phyloP scores from a whole-genome alignment of 1,140 invertebrate species.

The Cyphomyrmex costatus region DNA sequence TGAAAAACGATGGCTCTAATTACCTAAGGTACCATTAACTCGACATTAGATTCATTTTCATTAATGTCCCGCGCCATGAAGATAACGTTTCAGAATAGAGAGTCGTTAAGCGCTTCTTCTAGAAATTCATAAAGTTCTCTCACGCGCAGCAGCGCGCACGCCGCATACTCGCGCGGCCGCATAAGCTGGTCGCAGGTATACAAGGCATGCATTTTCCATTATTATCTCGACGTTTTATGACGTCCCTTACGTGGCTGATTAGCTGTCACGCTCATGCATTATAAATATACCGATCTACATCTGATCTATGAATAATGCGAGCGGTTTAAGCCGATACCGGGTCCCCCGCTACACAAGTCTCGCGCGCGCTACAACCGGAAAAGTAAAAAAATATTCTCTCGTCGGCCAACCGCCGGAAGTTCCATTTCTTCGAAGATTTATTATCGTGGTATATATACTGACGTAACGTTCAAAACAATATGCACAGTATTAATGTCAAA shows the following conservation, averaged over 20 bases:
- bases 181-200: slow-evolving; percentile 44
- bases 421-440: slow-evolving; percentile 43
- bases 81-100: slow-evolving; percentile 63
- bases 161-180: neutral
- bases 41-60: slow-evolving; percentile 65
- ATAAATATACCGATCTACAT: slow-evolving; percentile 77
- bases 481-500: neutral
- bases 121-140: slow-evolving; percentile 67
- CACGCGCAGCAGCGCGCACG: neutral
- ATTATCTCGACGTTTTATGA: slow-evolving; percentile 78
- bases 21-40: slow-evolving; percentile 55
- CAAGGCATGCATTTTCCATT: slow-evolving; percentile 69
- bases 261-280: slow-evolving; percentile 78
- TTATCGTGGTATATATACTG: neutral
- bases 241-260: slow-evolving; percentile 77
- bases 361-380: slow-evolving; percentile 61
- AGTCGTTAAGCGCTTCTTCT: slow-evolving; percentile 63
- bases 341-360: slow-evolving; percentile 26
- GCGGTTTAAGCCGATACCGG: slow-evolving; percentile 62
- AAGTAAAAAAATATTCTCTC: slow-evolving; percentile 50
- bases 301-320: slow-evolving; percentile 77
- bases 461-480: slow-evolving; percentile 9
- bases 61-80: slow-evolving; percentile 59
- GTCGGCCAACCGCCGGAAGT: slow-evolving; percentile 24
- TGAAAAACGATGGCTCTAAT: slow-evolving; percentile 62